Evolutionary conservation across 1,140 invertebrate species (phyloP).

Genomic region (Trigoniulus corallinus): DNA sequence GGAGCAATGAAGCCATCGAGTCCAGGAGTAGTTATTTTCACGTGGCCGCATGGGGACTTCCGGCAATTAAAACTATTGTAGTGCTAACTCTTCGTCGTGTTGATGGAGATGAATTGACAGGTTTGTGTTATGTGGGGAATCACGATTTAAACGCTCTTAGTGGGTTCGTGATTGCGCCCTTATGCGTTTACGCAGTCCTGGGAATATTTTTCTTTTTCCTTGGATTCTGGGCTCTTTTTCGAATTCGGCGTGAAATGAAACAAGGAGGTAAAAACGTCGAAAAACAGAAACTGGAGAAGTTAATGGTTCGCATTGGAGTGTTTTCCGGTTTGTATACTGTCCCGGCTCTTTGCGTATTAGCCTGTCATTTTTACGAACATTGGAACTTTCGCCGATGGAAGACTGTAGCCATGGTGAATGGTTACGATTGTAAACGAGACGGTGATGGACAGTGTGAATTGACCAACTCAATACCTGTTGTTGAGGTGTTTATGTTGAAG

Average conservation of each 20-base stretch:
- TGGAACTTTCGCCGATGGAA: neutral
- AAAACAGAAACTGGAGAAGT: conserved; percentile 20
- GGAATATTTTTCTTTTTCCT: conserved; percentile 25
- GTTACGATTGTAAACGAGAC: neutral
- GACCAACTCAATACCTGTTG: conserved; percentile 25
- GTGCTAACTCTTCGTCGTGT: conserved; percentile 26
- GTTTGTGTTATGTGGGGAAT: conserved; percentile 35
- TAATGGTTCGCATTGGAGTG: conserved; percentile 24
- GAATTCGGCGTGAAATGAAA: conserved; percentile 15
- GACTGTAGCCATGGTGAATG: neutral
- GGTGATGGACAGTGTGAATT: conserved; percentile 18
- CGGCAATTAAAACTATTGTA: conserved; percentile 18
- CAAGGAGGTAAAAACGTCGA: conserved; percentile 12
- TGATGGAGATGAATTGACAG: conserved; percentile 33
- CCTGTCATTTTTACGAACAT: conserved; percentile 21
- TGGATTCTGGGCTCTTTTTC: conserved; percentile 20
- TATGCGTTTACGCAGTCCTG: conserved; percentile 19
- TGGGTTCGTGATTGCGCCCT: conserved; percentile 31
- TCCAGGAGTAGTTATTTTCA: conserved; percentile 28
- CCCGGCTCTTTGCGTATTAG: conserved; percentile 23
- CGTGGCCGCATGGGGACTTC: conserved; percentile 20
- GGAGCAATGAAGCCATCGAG: conserved; percentile 29
- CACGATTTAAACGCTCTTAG: conserved; percentile 27
- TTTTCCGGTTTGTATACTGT: conserved; percentile 27
- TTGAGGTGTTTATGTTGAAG: conserved; percentile 24